These are phyloP conservation scores for Xestia ashworthii DNA, from an alignment of 2,888 invertebrate genomes.

Conservation along the genomic window DNA sequence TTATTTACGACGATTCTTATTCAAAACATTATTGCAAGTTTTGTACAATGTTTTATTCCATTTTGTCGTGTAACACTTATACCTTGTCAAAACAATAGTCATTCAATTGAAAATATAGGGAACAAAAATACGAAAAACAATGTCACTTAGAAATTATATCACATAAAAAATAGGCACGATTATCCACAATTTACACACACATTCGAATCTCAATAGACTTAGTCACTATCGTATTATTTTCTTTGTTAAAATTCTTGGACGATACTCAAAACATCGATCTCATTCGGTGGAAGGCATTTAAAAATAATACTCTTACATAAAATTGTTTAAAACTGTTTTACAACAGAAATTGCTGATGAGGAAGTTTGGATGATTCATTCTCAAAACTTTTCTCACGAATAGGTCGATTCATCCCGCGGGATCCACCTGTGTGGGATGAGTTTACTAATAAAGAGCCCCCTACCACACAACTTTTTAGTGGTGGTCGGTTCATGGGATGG, in stretches of 20 bases:
- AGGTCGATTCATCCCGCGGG: too few relatives aligned
- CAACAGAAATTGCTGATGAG: constrained; percentile 22
- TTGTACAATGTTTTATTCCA: too few relatives aligned
- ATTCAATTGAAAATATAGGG: background rate
- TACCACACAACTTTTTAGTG: too few relatives aligned
- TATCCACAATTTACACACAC: constrained; percentile 17
- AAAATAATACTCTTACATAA: constrained; percentile 62
- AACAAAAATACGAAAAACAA: too few relatives aligned
- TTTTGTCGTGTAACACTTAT: background rate
- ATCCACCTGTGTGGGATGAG: too few relatives aligned
- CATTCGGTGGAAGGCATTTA: constrained; percentile 56
- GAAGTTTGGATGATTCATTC: constrained; percentile 6
- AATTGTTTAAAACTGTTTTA: constrained; percentile 34
- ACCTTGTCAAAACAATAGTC: constrained; percentile 7
- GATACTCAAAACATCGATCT: constrained; percentile 72
- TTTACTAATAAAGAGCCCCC: too few relatives aligned
- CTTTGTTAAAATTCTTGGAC: constrained; percentile 77
- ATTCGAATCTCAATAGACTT: constrained; percentile 11
- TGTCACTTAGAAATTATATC: background rate
- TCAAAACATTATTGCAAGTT: background rate
- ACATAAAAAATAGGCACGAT: constrained; percentile 8
- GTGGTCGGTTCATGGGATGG: too few relatives aligned
- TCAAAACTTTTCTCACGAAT: too few relatives aligned
- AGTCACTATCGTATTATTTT: constrained; percentile 61
- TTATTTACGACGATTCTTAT: background rate